Evolutionary conservation across 2,113 vertebrate genomes (phyloP), one percentile per base, ranked within the genome.

Genomic region (Cynopterus brachyotis): DNA sequence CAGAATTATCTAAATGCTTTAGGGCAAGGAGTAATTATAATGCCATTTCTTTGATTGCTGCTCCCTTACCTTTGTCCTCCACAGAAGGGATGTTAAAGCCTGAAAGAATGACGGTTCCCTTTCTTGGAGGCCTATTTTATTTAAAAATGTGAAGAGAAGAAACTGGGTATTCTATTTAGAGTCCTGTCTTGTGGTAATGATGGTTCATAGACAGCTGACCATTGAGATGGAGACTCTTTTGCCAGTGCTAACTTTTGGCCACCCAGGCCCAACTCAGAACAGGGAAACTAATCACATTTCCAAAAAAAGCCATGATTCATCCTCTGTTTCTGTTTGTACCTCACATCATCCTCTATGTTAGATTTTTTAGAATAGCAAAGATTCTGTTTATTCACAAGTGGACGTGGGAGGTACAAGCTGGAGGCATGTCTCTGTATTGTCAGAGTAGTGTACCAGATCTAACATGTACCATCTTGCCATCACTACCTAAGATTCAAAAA

Each of bases 321-420:
- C 92, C 94, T 57, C 26, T 89, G 0, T 78, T 67, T 50, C 95
- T 84, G 40, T 96, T 95, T 95, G 87, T 13, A 53, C 32, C 26
- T 37, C 1, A 0, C 45, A 17, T 57, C 40, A 17, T 37, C 90
- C 84, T 72, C 24, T 85, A 55, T 19, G 57, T 45, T 80, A 75
- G 32, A 20, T 6, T 9, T 37, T 45, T 67, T 83, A 62, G 32
- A 28, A 19, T 42, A 35, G 60, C 50, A 82, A 57, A 20, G 59
- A 8, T 50, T 82, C 40, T 50, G 1, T 76, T 83, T 22, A 37
- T 37, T 35, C 50, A 5, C 22, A 85, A 82, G 28, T n/a, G 2
- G 50, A 9, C 67, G 11, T 1, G 26, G 55, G 50, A 84, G 35
- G n/a, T 32, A 7, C 40, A 59, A 32, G 24, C 50, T 72, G 16